phyloP scores from a whole-genome alignment of 2,888 invertebrate genomes.

The Tillus elongatus region DNA sequence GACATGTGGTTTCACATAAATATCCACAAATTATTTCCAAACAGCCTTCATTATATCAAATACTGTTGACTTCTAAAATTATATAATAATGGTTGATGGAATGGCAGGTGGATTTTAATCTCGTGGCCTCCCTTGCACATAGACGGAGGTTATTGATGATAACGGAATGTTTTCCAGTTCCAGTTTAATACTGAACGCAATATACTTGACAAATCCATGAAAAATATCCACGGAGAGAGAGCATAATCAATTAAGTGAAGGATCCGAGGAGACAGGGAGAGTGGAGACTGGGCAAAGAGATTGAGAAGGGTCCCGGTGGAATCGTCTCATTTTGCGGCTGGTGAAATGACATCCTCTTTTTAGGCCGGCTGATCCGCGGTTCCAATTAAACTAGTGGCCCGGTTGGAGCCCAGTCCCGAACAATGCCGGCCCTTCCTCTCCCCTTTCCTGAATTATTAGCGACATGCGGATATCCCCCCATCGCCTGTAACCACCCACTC shows the following conservation, averaged over 20 bases:
- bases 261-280: background rate
- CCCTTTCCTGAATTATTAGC: conserved; percentile 30
- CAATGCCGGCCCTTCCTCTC: conserved; percentile 10
- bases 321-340: conserved; percentile 37
- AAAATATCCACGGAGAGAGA: conserved; percentile 6
- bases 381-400: conserved; percentile 40
- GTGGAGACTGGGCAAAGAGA: conserved; percentile 16
- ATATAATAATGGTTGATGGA: too few species aligned
- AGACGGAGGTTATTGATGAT: background rate
- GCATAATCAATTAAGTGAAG: conserved; percentile 10
- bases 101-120: too few species aligned
- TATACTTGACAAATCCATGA: conserved; percentile 10
- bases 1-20: too few species aligned
- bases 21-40: too few species aligned
- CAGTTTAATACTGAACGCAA: background rate
- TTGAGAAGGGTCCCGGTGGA: conserved; percentile 32
- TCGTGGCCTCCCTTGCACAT: conserved; percentile 1
- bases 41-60: too few species aligned
- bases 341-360: conserved; percentile 42
- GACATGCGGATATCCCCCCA: conserved; percentile 29
- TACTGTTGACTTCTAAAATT: too few species aligned
- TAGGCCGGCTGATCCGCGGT: conserved; percentile 40
- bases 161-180: background rate
- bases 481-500: conserved; percentile 18
- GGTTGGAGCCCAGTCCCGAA: conserved; percentile 4